Evolutionary conservation across 2,113 vertebrate species (phyloP).

Genomic region (Ceyx cyanopectus): DNA sequence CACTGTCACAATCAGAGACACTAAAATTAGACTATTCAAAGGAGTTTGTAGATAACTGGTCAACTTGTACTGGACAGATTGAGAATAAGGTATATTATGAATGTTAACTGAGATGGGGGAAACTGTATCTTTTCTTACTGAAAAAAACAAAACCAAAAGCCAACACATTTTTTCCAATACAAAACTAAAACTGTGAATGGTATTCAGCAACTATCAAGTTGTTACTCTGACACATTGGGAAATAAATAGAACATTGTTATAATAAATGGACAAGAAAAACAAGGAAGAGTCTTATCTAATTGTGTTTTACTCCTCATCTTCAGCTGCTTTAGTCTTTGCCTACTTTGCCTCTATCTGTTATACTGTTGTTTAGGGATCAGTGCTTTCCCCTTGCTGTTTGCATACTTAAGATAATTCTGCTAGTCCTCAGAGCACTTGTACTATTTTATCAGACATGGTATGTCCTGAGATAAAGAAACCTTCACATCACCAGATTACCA

Average conservation of each 20-base stretch:
- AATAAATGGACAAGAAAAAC: neutral
- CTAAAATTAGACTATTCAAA: neutral
- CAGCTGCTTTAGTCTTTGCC: neutral
- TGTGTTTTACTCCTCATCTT: neutral
- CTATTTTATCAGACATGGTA: neutral
- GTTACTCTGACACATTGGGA: neutral
- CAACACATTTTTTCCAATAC: neutral
- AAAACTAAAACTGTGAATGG: neutral
- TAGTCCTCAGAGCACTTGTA: neutral
- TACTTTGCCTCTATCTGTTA: neutral
- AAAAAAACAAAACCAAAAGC: neutral
- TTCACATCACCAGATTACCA: neutral
- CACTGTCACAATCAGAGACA: neutral
- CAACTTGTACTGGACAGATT: neutral
- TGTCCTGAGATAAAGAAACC: neutral
- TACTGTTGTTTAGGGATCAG: neutral
- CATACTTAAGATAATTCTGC: neutral
- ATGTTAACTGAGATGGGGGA: neutral
- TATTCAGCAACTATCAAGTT: neutral
- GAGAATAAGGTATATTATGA: neutral
- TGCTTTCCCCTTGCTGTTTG: neutral
- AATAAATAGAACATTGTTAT: neutral
- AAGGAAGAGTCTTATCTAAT: neutral
- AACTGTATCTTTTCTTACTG: neutral
- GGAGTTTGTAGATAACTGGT: neutral